Conservation (phyloP, 2,888 invertebrate species). For the Microctonus brassicae region DNA sequence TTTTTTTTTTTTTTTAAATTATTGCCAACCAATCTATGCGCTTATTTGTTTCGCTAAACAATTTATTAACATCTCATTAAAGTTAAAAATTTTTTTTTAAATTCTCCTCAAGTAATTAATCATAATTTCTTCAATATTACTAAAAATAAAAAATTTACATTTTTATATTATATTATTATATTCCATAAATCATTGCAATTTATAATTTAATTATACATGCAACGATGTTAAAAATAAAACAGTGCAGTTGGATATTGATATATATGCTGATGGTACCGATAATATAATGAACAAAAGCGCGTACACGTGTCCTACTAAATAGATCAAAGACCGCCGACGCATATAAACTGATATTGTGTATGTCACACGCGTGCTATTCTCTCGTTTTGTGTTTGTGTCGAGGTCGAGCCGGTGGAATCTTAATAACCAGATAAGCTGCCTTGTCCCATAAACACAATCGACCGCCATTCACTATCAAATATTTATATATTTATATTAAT, state of each 20-base stretch:
- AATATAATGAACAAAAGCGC: slow-evolving; percentile 8
- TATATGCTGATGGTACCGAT: slow-evolving; percentile 14
- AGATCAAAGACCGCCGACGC: slow-evolving; percentile 28
- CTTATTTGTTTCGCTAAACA: too few relatives aligned
- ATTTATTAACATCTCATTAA: too few relatives aligned
- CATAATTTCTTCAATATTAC: not conserved
- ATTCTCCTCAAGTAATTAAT: too few relatives aligned
- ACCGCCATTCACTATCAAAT: not conserved
- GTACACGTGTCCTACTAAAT: slow-evolving; percentile 4
- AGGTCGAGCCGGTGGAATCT: slow-evolving; percentile 12
- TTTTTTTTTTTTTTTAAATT: too few relatives aligned
- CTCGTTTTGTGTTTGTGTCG: slow-evolving; percentile 2
- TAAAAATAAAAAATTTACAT: not conserved
- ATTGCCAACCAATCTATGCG: too few relatives aligned
- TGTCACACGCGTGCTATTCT: not conserved
- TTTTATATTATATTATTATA: not conserved
- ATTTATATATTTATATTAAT: not conserved
- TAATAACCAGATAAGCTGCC: slow-evolving; percentile 2
- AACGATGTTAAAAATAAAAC: not conserved
- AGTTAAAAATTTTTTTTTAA: too few relatives aligned
- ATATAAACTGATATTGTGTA: slow-evolving; percentile 4
- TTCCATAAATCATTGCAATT: too few relatives aligned
- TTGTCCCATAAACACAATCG: not conserved
- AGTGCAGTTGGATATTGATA: not conserved
- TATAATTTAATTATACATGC: not conserved